Conservation (phyloP, 1,140 invertebrate genomes). For the Diorhabda carinulata region DNA sequence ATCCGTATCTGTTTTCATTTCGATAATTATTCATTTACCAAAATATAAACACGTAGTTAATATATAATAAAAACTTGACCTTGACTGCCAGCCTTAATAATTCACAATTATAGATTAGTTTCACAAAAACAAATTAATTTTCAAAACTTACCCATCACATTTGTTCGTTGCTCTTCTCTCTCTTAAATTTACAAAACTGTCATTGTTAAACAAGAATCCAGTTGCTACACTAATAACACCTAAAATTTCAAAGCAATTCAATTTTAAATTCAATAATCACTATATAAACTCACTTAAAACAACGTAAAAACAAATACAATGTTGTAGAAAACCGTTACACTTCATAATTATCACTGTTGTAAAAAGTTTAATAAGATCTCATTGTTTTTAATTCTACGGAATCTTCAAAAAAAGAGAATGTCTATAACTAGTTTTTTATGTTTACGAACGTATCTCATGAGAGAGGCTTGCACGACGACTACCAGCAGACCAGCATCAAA, state of each 20-base stretch:
- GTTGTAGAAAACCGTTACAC: neutral
- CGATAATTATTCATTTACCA: too few species aligned
- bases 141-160: slow-evolving; percentile 12
- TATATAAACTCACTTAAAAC: slow-evolving; percentile 7
- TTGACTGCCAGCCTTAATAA: too few species aligned
- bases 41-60: too few species aligned
- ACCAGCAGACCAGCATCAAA: neutral
- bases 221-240: neutral
- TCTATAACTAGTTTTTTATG: neutral
- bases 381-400: neutral
- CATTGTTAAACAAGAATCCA: neutral
- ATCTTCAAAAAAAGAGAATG: neutral
- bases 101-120: too few species aligned
- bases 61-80: too few species aligned
- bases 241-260: neutral
- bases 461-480: neutral
- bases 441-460: neutral
- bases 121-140: neutral
- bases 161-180: neutral
- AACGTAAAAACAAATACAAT: slow-evolving; percentile 3
- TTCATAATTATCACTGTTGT: neutral
- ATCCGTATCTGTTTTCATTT: too few species aligned
- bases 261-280: neutral
- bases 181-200: too few species aligned
- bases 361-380: neutral